Base-by-base conservation (phyloP, 1,140 invertebrate species). In the Pinna nobilis region DNA sequence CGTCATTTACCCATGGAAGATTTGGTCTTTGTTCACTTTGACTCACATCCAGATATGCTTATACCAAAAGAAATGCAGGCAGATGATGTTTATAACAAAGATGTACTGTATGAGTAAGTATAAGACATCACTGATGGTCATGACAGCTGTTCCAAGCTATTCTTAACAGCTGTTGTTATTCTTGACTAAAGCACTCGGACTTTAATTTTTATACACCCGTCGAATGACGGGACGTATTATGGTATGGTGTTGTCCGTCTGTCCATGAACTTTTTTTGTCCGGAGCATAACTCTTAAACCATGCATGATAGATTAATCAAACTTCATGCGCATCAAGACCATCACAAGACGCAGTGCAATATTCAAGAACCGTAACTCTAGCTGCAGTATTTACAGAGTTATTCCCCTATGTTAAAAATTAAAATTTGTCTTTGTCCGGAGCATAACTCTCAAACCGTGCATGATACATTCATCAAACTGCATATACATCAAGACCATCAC, bases 41-140 rank as follows among this genome's bases (percentile, higher is more conserved):
- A 98, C 88, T 95, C 96, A 0, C 96, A 97, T 90, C 96, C 96
- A 3, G 96, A 97, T 83, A 92, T 97, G 90, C 90, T 96, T 5
- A 91, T 97, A 78, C 94, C 95, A n/a, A 91, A 92, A 77, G 90
- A 92, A 68, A 91, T 96, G 91, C 88, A 90, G 47, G 92, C 94
- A n/a, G 92, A 93, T 68, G 91, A 88, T 3, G 93, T 95, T 0
- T 93, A 89, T 83, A 87, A 93, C 9, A 93, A 93, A 84, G 75
- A 92, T 32, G 71, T 90, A 64, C 83, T 94, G 18, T 88, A 88
- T 71, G 84, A 87, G 85, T 89, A 82, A 72, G 77, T 76, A n/a
- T 28, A 35, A 39, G 3, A 13, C 53, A 60, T 64, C 25, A 6
- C 18, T 66, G 18, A 20, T 18, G 50, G 25, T 2, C 20, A n/a